Base-by-base conservation (phyloP, 2,797 vertebrate genomes). In the Cirrhinus molitorella region DNA sequence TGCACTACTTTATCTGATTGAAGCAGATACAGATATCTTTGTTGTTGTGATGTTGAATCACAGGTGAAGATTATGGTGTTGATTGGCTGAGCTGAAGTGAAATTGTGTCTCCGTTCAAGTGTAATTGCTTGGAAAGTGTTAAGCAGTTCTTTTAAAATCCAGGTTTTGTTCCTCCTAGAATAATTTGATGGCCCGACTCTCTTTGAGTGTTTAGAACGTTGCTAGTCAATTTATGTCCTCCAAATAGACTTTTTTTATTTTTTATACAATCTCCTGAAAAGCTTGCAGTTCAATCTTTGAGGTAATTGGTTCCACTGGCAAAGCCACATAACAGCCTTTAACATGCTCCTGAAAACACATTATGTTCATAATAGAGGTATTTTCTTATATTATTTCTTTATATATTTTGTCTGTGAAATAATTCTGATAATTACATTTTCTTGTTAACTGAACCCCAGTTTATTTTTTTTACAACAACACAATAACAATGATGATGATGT, bases 71-170 rank as follows among this genome's bases (percentile, higher is more conserved):
- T 70, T 71, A 80, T 45, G 23, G 13, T 45, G 25, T 7, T 31
- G 25, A 63, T 63, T 63, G 59, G 37, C 53, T 71, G 6, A 57
- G 25, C 23, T 71, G 53, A 59, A 70, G 23, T 61, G 13, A 2
- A 71, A 34, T 71, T 71, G 13, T 34, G 37, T 61, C 40, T 72
- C 19, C 5, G 13, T 34, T 80, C 37, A 80, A 80, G 53, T 72
- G 40, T 31, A 80, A 70, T 80, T 81, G 53, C 67, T 34, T 81
- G 53, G 23, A 81, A 81, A 40, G 9, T 79, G 28, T 37, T n/a
- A 66, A 31, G 11, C 19, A 17, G 21, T 79, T 79, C 16, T 79
- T 79, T 53, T 21, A 31, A 17, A 57, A 57, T 70, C 11, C 17
- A 37, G 17, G 23, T 45, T 55, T 68, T 57, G 49, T 57, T 80